phyloP scores from a whole-genome alignment of 2,113 vertebrate species.

The Dolichotis patagonum region DNA sequence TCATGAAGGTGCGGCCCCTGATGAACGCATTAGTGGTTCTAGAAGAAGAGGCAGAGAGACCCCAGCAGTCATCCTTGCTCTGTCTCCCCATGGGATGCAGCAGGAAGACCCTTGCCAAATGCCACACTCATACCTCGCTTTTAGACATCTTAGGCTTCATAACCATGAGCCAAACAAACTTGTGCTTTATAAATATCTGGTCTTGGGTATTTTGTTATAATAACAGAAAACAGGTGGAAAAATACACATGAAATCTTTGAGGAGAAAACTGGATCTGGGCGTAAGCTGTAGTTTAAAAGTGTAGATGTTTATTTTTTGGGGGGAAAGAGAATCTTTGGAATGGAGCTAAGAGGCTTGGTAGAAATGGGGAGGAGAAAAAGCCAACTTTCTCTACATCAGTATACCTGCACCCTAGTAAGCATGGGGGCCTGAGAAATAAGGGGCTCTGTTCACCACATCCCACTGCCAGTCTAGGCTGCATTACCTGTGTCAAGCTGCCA shows the following conservation, averaged over 20 bases:
- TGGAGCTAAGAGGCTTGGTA: background rate
- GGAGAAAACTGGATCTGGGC: background rate
- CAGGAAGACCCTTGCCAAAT: background rate
- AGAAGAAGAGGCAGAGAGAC: background rate
- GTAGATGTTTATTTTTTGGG: background rate
- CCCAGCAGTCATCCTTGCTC: background rate
- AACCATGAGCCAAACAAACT: background rate
- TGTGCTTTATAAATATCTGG: background rate
- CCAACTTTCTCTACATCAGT: background rate
- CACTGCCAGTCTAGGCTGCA: background rate
- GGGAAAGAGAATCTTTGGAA: background rate
- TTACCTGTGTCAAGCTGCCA: background rate
- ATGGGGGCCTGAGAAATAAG: background rate
- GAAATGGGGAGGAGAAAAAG: background rate
- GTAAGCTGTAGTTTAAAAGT: background rate
- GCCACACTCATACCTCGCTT: too few species aligned
- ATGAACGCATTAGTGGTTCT: background rate
- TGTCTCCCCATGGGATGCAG: background rate
- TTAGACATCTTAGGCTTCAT: background rate
- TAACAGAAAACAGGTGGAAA: background rate
- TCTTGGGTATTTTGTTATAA: background rate
- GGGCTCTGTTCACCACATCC: too few species aligned
- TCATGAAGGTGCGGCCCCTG: background rate
- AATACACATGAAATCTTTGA: background rate
- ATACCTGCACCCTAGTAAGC: accelerated